Percentiles rank a stretch among this genome's conserved stretches.
Evolutionary conservation across 2,888 invertebrate species (phyloP).

Genomic region (Agonopterix alstromeriana): DNA sequence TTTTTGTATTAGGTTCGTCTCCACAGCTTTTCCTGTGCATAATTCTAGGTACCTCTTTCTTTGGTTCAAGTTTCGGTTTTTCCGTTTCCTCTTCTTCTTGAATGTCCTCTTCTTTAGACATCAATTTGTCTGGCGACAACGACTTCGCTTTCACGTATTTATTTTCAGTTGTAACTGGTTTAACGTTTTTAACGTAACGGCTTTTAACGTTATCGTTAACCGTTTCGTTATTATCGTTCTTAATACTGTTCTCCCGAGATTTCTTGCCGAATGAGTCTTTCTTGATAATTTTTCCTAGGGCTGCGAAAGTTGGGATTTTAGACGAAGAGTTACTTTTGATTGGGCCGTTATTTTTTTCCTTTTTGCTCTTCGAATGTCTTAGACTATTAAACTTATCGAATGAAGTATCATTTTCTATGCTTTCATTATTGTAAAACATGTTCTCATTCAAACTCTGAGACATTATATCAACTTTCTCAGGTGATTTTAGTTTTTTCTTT

Average conservation of each 20-base stretch:
- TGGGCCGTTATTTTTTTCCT: slow-evolving; percentile 47
- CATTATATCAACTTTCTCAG: slow-evolving; percentile 66
- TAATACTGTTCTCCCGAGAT: slow-evolving; percentile 38
- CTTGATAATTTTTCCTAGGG: slow-evolving; percentile 68
- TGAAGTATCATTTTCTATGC: slow-evolving; percentile 54
- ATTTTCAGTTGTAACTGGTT: slow-evolving; percentile 46
- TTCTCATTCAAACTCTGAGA: slow-evolving; percentile 75
- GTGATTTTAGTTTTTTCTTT: slow-evolving; percentile 60
- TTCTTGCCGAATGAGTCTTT: slow-evolving; percentile 64
- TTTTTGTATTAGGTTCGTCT: slow-evolving; percentile 53
- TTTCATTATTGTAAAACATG: slow-evolving; percentile 65
- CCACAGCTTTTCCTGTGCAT: slow-evolving; percentile 67
- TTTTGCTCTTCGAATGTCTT: slow-evolving; percentile 54
- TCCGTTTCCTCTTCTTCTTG: slow-evolving; percentile 37
- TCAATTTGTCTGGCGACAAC: slow-evolving; percentile 49
- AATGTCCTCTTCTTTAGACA: slow-evolving; percentile 34
- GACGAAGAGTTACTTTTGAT: slow-evolving; percentile 63
- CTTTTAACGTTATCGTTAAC: slow-evolving; percentile 31
- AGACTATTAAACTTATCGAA: slow-evolving; percentile 68
- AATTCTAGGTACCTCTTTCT: slow-evolving; percentile 22
- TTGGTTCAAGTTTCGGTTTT: slow-evolving; percentile 9
- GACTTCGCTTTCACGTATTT: slow-evolving; percentile 66
- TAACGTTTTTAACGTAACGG: slow-evolving; percentile 60
- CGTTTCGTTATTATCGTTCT: slow-evolving; percentile 19
- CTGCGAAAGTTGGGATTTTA: slow-evolving; percentile 69